Evolutionary conservation across 2,113 vertebrate species (phyloP), one percentile per base, ranked within the genome.

Genomic region (Melanotaenia duboulayi): DNA sequence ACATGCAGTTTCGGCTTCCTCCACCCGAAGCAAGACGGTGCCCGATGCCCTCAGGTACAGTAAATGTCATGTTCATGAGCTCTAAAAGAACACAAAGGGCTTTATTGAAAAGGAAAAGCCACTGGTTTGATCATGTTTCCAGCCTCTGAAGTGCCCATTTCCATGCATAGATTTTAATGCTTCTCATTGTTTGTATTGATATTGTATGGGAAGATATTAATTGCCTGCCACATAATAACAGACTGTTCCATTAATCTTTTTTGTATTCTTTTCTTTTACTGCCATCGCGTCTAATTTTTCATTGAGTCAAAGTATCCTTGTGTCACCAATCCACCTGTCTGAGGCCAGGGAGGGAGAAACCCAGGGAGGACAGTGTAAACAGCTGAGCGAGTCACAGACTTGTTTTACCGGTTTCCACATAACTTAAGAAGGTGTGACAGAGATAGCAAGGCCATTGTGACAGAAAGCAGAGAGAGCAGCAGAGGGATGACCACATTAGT

Each of bases 361-460:
- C 63, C 49, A 80, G 65, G 69, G 39, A 76, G 80, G 70, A 60
- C 68, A 74, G 75, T 78, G 80, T 86, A 86, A 90, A 90, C 89
- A 87, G 87, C 86, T 85, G 84, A 87, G 61, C 9, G 74, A n/a
- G 80, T 60, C 48, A 85, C 16, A 79, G 75, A 86, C 75, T 57
- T 4, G 94, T 91, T 93, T 56, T 50, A 84, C 93, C 65, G 52
- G 93, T 94, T 92, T 78, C 22, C 61, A 71, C 91, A 94, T 94
- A 94, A 85, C 92, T 92, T 86, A 84, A 69, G 76, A 91, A 94
- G 94, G 94, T 89, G 94, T 91, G 92, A 93, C 93, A 86, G 63
- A 87, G 84, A 89, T 65, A 88, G 77, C 73, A 73, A 72, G 63
- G 54, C 83, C 85, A 87, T 84, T 92, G 84, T 90, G 78, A 81